Percentiles rank a stretch among this genome's conserved stretches.
These are phyloP conservation scores for Coracopsis vasa DNA, from an alignment of 2,113 vertebrate genomes.

Conservation along the genomic window DNA sequence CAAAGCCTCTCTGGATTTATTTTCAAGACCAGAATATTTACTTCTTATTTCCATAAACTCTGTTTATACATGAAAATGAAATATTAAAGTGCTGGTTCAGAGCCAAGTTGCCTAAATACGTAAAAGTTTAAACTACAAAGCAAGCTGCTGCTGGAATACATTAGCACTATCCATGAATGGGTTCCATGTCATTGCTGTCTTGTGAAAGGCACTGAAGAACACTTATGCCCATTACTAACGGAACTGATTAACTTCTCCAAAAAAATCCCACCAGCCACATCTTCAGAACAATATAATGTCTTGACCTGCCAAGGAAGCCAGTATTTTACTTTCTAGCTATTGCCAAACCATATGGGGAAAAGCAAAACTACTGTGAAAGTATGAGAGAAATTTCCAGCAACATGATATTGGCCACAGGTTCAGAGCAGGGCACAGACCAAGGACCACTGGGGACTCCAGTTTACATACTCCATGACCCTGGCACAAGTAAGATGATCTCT, in stretches of 20 bases:
- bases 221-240: background rate
- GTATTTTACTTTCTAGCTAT: background rate
- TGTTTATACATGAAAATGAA: slow-evolving; percentile 15
- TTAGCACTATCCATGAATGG: background rate
- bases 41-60: slow-evolving; percentile 24
- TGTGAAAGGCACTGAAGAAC: slow-evolving; percentile 16
- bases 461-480: background rate
- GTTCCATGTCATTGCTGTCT: background rate
- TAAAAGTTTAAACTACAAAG: background rate
- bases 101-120: background rate
- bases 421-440: background rate
- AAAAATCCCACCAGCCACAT: background rate
- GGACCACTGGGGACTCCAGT: background rate
- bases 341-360: background rate
- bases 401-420: background rate
- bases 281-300: background rate
- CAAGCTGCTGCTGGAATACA: background rate
- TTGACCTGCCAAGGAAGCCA: background rate
- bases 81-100: slow-evolving; percentile 12
- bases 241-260: background rate
- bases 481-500: background rate
- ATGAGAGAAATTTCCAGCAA: background rate
- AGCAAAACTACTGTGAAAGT: background rate
- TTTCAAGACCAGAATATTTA: background rate
- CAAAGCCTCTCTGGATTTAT: slow-evolving; percentile 7